Evolutionary conservation across 2,888 invertebrate genomes (phyloP), one percentile per base, ranked within the genome.

Genomic region (Leptinotarsa rubiginosa): DNA sequence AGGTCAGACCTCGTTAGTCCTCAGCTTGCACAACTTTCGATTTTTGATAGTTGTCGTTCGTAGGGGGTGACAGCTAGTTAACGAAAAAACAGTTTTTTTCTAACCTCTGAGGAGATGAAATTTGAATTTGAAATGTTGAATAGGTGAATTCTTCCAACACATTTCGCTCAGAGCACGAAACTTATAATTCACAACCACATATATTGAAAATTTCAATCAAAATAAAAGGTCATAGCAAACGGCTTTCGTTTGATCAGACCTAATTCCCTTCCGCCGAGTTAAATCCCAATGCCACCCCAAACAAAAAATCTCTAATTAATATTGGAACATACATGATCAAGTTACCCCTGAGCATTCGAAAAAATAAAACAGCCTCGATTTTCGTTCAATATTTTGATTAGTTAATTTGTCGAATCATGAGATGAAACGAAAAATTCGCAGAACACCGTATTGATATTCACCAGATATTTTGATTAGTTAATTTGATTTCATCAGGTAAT

Each of bases 321-420:
- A 62, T 62, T 41, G 41, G 62, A n/a, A n/a, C 62, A 62, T 18
- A 62, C 62, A 62, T 25, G 13, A 59, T 62, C 62, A 62, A 62
- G 41, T 31, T 31, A 31, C n/a, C 41, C 31, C 16, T n/a, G 31
- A 62, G 31, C 62, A 16, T 41, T 12, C n/a, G 12, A 16, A 41
- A 41, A n/a, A 41, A 22, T 56, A 1, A 4, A 10, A 3, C 59
- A 22, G 22, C 2, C 20, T 18, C 31, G 5, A 62, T 62, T 31
- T n/a, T 31, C 16, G 41, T 31, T 16, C 5, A 41, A 62, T 62
- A 62, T 62, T 62, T 62, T 62, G 31, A 62, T 62, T 62, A 62
- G 41, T 25, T 62, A 25, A 41, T 62, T 62, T 62, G 41, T 31
- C 31, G 62, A 12, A 41, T 15, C n/a, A 22, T 56, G 62, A 15